A percentile compares a stretch with the other conserved stretches of the same genome.
These are phyloP conservation scores for Cryptocephalus moraei DNA, from an alignment of 2,888 invertebrate species.

Conservation along the genomic window DNA sequence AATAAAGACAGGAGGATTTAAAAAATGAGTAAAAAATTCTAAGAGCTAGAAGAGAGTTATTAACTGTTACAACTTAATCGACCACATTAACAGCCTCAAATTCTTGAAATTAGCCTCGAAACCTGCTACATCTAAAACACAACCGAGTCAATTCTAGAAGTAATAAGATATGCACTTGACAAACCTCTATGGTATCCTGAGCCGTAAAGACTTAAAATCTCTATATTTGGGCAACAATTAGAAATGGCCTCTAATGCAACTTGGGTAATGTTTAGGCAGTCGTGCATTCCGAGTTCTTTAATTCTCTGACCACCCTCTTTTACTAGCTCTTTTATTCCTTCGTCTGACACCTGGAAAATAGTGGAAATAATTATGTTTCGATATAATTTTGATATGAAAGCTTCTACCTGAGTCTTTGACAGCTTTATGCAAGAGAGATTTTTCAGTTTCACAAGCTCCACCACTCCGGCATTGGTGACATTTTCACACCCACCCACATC, in stretches of 20 bases:
- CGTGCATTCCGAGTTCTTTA: constrained; percentile 28
- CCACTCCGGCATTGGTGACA: constrained; percentile 29
- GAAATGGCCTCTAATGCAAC: constrained; percentile 26
- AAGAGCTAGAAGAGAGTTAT: too few species aligned
- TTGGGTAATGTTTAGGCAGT: constrained; percentile 27
- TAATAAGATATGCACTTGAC: neutral
- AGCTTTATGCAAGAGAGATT: constrained; percentile 28
- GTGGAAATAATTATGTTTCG: neutral
- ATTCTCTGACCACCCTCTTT: constrained; percentile 24
- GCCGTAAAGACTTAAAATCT: constrained; percentile 26
- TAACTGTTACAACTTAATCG: constrained; percentile 4
- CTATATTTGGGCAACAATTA: constrained; percentile 26
- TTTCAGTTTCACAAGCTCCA: constrained; percentile 22
- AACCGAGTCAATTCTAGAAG: constrained; percentile 13
- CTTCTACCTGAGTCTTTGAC: constrained; percentile 31
- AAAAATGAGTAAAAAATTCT: too few species aligned
- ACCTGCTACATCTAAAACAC: constrained; percentile 15
- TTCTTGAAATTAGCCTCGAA: constrained; percentile 5
- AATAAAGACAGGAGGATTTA: neutral
- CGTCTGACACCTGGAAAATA: constrained; percentile 27
- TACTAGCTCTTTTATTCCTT: constrained; percentile 25
- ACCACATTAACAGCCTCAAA: constrained; percentile 5
- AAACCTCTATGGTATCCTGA: constrained; percentile 1
- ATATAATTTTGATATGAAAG: neutral
- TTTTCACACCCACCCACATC: constrained; percentile 38